phyloP scores from a whole-genome alignment of 2,797 vertebrate species.

The Crenichthys baileyi region DNA sequence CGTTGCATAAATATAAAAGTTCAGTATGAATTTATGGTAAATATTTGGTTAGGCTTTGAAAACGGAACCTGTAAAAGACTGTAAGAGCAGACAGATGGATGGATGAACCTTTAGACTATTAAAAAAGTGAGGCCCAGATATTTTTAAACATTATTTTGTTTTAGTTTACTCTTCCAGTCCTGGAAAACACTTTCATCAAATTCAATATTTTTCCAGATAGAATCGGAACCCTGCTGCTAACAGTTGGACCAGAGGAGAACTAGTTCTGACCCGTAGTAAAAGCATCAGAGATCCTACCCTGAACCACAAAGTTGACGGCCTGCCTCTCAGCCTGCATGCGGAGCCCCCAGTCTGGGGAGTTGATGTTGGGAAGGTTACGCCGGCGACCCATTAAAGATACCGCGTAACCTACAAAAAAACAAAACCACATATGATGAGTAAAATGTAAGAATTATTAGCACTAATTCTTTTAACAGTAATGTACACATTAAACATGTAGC shows the following conservation, averaged over 20 bases:
- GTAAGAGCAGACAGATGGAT: no score
- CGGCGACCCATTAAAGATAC: constrained; percentile 90
- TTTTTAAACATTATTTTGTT: background rate
- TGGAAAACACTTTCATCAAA: background rate
- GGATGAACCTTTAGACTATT: no score
- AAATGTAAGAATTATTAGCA: background rate
- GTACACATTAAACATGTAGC: no score
- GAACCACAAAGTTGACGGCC: constrained; percentile 94
- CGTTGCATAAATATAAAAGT: no score
- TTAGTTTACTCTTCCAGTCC: background rate
- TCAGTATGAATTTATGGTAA: no score
- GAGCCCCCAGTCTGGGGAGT: constrained; percentile 78
- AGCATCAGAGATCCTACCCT: constrained; percentile 80
- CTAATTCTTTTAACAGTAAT: background rate
- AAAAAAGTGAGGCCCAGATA: no score
- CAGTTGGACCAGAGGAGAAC: no score
- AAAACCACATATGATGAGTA: background rate
- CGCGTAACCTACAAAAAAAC: constrained; percentile 82
- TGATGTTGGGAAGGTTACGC: constrained; percentile 86
- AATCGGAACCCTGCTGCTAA: background rate
- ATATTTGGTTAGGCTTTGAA: no score
- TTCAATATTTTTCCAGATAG: background rate
- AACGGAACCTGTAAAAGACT: no score
- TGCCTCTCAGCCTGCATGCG: constrained; percentile 92
- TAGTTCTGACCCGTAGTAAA: background rate